These are phyloP conservation scores for Passerina amoena DNA, from an alignment of 2,113 vertebrate genomes.

Conservation along the genomic window DNA sequence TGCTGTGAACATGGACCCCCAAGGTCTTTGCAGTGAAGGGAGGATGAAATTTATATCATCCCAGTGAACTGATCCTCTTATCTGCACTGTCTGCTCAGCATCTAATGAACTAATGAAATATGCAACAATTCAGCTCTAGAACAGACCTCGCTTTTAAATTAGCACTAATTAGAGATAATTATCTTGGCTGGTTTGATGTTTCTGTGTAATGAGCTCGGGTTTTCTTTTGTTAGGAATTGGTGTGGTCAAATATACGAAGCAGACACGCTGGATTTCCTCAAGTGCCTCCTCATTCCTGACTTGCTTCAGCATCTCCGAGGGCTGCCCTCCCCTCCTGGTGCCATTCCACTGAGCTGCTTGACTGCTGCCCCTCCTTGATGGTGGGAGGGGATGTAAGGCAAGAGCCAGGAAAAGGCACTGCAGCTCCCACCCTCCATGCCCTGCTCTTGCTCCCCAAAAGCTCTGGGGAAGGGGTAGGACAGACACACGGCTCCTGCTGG, in stretches of 20 bases:
- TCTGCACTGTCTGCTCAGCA: slow-evolving; percentile 51
- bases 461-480: not conserved
- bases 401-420: not conserved
- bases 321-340: not conserved
- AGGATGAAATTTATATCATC: slow-evolving; percentile 13
- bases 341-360: not conserved
- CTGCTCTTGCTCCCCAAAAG: not conserved
- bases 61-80: slow-evolving; percentile 30
- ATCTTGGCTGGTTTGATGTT: slow-evolving; percentile 68
- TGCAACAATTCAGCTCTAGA: slow-evolving; percentile 63
- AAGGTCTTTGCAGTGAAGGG: not conserved
- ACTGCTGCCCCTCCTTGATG: not conserved
- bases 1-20: not conserved
- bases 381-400: not conserved
- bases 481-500: rapidly evolving
- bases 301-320: not conserved
- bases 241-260: slow-evolving; percentile 33
- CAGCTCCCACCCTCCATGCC: not conserved
- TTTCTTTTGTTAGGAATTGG: slow-evolving; percentile 48
- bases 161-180: slow-evolving; percentile 73
- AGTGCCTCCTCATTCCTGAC: not conserved
- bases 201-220: slow-evolving; percentile 46
- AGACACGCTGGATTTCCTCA: not conserved
- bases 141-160: slow-evolving; percentile 62
- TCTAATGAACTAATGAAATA: slow-evolving; percentile 70